Evolutionary conservation across 2,797 vertebrate species (phyloP), one percentile per base, ranked within the genome.

Genomic region (Psittacula derbiana): DNA sequence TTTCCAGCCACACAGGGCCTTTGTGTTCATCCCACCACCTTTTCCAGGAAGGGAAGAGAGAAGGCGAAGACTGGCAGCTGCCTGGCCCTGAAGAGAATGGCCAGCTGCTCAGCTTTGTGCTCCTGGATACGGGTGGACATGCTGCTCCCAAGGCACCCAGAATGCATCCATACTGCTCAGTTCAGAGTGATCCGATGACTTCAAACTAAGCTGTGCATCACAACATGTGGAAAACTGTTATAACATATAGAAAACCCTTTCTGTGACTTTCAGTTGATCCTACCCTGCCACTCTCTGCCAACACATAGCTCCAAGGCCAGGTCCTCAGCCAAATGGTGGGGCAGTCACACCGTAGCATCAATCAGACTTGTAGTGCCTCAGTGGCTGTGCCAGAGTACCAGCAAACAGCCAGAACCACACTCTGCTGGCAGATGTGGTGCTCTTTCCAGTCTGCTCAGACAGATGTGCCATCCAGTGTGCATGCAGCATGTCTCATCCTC

Each of bases 401-500:
- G 19, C 36, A 66, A 11, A 5, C 15, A n/a, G 38, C n/a, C 1
- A 1, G 46, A 60, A 74, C 18, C 1, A 0, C 6, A 4, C 27
- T n/a, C 18, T 6, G 24, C 24, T 44, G 46, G 38, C 50, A 71
- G 23, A 70, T 0, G 1, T 5, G 0, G 8, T 30, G 10, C 50
- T 81, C 57, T 40, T 85, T n/a, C 30, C n/a, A 30, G 12, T 23
- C 24, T 0, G 0, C 38, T 46, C 33, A 57, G 30, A 24, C 73
- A 10, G 43, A 41, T 1, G 0, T 28, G 28, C 15, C 10, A 1
- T 27, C 18, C 62, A 65, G 19, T 6, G 1, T 6, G 38, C 28
- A 49, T 0, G 0, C 57, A 61, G 23, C 61, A 78, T 0, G 0
- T 64, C 62, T 33, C 1, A 0, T n/a, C 50, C 67, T 50, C 47